A percentile compares a stretch with the other conserved stretches of the same genome.
phyloP scores from a whole-genome alignment of 2,888 invertebrate genomes.

The Ichneumoninae sp. region DNA sequence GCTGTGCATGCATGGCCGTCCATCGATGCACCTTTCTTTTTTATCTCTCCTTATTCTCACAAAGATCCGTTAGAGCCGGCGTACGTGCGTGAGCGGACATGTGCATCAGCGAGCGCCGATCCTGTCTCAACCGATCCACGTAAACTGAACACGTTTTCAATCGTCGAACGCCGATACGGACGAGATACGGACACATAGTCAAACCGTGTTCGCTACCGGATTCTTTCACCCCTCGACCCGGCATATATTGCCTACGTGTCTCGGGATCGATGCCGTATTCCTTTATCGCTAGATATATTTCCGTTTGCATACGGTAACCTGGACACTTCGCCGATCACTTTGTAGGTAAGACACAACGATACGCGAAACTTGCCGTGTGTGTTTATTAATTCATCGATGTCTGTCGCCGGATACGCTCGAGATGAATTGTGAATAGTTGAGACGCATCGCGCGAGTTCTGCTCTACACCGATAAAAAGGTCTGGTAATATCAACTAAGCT shows the following conservation, averaged over 20 bases:
- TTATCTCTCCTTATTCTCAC: constrained; percentile 10
- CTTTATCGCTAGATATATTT: constrained; percentile 35
- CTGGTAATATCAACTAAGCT: no score
- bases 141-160: constrained; percentile 71
- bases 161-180: constrained; percentile 60
- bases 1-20: constrained; percentile 49
- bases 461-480: no score
- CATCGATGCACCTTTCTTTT: constrained; percentile 17
- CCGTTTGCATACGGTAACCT: constrained; percentile 9
- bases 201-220: constrained; percentile 53
- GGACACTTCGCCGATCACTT: constrained; percentile 6
- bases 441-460: no score
- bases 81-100: constrained; percentile 57
- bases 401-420: no score
- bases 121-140: constrained; percentile 59
- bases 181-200: constrained; percentile 35
- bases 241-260: constrained; percentile 64
- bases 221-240: constrained; percentile 47
- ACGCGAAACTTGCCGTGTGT: neutral
- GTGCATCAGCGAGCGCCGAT: constrained; percentile 41
- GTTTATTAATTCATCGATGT: neutral
- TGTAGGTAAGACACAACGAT: neutral
- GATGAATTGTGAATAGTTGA: no score
- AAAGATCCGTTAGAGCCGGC: constrained; percentile 39
- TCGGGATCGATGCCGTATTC: constrained; percentile 40